Evolutionary conservation across 2,888 invertebrate genomes (phyloP).

Genomic region (Eupithecia pulchellata): DNA sequence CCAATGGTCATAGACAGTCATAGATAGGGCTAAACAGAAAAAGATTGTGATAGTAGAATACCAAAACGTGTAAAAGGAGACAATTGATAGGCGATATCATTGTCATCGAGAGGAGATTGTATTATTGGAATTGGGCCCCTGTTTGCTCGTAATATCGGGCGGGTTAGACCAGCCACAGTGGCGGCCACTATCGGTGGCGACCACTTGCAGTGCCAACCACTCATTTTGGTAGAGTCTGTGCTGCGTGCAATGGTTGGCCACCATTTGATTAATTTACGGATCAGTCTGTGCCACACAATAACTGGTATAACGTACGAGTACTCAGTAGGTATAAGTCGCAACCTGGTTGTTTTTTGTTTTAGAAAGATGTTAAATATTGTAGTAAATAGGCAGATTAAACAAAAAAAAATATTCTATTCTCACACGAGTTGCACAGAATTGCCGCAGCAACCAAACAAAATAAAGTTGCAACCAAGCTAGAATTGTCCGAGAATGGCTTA

Average conservation of each 20-base stretch:
- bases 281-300: neutral
- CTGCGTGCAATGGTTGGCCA: neutral
- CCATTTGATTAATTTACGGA: neutral
- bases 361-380: neutral
- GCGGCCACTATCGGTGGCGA: neutral
- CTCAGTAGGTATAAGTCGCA: neutral
- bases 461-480: neutral
- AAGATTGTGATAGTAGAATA: no score
- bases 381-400: neutral
- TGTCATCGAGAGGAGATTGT: no score
- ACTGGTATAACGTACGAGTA: neutral
- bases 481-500: neutral
- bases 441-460: neutral
- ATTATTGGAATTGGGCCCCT: no score
- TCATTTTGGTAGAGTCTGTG: neutral
- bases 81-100: no score
- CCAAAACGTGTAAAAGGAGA: no score
- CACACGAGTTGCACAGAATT: neutral
- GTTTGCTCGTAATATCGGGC: slow-evolving; percentile 56
- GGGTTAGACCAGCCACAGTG: neutral
- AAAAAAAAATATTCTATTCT: neutral
- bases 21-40: no score
- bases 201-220: neutral
- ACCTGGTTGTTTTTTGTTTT: neutral
- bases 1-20: no score